Base-by-base conservation (phyloP, 2,888 invertebrate species). In the Macaria liturata region DNA sequence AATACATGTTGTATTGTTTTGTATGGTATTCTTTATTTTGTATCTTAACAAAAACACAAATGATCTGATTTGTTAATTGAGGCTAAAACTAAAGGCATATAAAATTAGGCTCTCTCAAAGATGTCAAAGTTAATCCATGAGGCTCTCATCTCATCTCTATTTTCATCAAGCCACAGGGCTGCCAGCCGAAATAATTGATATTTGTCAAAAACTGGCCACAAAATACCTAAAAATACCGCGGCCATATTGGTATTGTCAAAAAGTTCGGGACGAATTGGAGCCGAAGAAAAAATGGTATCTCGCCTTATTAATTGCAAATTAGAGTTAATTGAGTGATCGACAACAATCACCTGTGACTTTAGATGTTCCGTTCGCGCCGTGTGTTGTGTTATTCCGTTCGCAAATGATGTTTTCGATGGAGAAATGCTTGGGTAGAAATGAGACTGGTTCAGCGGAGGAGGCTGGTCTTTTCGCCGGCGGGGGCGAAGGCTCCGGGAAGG, bases 231-330 rank as follows among this genome's bases (percentile, higher is more conserved):
- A 91, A 89, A 89, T 91, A 89, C 70, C 90, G 92, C 87, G 92
- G 92, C 92, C 92, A 92, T 92, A 92, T 92, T 92, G 91, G 91
- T 90, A 91, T 91, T 92, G 91, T 91, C 92, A 92, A 92, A 91
- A 89, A 86, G 78, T 84, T 87, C 79, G 84, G 81, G 80, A 75
- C 81, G 76, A 73, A 83, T 84, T 78, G 81, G 86, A 86, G 84
- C 83, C 79, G 81, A 83, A 76, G 83, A 85, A 86, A 90, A 92
- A 91, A 91, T 91, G 92, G 78, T 87, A 88, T 87, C 83, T 83
- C 84, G 79, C 76, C 78, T 78, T 78, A 71, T 76, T 77, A 74
- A 77, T 73, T 78, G 71, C 79, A 77, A 79, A 79, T 85, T 81
- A 70, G 74, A 76, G 71, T 75, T 80, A 76, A 76, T 78, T 71